phyloP scores from a whole-genome alignment of 2,888 invertebrate genomes.

The Cheilosia vernalis region DNA sequence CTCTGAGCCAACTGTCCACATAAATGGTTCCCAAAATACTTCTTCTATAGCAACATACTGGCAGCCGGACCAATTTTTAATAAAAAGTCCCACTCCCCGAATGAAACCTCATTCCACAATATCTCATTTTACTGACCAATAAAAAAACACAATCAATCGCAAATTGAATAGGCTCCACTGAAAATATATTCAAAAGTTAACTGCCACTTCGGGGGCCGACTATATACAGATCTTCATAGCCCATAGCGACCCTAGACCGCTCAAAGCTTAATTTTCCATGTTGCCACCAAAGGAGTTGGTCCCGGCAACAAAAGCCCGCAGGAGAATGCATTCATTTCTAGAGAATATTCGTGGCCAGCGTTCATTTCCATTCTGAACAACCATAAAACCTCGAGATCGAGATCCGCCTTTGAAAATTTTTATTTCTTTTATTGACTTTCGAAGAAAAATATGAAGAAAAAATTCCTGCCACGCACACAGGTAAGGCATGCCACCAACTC shows the following conservation, averaged over 20 bases:
- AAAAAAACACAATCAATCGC: conserved; percentile 5
- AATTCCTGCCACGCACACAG: conserved; percentile 43
- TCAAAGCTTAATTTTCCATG: conserved; percentile 46
- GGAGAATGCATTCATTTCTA: conserved; percentile 40
- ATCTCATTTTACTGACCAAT: conserved; percentile 32
- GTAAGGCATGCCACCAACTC: background rate
- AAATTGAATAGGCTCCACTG: conserved; percentile 20
- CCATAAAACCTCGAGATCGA: conserved; percentile 39
- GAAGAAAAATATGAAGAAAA: conserved; percentile 12
- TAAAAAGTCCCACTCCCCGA: background rate
- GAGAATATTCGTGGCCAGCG: conserved; percentile 33
- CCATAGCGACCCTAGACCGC: conserved; percentile 31
- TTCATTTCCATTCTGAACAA: conserved; percentile 6
- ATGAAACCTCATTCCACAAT: conserved; percentile 8
- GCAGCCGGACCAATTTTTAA: background rate
- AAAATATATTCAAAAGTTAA: conserved; percentile 55
- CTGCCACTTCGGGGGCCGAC: conserved; percentile 29
- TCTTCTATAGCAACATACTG: too few relatives aligned
- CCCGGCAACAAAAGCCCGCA: conserved; percentile 1
- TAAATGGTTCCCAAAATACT: too few relatives aligned
- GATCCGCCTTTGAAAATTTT: conserved; percentile 27
- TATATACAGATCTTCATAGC: conserved; percentile 6
- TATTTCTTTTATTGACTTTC: conserved; percentile 60
- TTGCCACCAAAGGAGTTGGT: conserved; percentile 54
- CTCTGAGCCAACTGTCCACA: too few relatives aligned